Evolutionary conservation across 2,113 vertebrate species (phyloP).

Genomic region (Rhabdornis inornatus): DNA sequence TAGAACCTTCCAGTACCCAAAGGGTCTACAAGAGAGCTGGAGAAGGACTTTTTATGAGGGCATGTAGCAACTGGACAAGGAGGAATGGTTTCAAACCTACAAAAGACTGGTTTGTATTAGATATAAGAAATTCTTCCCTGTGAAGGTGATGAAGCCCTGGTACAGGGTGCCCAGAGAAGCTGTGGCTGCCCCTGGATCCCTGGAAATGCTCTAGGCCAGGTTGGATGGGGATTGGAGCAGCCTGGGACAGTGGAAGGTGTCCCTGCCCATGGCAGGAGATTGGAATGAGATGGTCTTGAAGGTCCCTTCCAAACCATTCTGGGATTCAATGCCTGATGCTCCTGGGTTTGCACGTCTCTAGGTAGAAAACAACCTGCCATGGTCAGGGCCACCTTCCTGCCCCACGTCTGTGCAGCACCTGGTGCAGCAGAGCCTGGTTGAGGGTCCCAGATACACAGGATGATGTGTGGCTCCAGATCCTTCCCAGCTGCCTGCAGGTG

Average conservation of each 20-base stretch:
- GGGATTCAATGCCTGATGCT: neutral
- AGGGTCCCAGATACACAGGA: neutral
- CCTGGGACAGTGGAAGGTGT: fast-evolving
- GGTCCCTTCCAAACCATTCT: neutral
- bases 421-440: fast-evolving
- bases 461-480: neutral
- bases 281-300: neutral
- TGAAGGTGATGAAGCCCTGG: neutral
- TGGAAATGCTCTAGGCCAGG: neutral
- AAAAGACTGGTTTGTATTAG: neutral
- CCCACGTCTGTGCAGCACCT: neutral
- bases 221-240: fast-evolving
- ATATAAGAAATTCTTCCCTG: neutral
- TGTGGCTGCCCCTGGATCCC: neutral
- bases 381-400: neutral
- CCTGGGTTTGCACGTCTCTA: neutral
- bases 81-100: neutral
- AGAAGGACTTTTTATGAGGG: neutral
- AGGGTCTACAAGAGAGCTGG: neutral
- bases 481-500: neutral
- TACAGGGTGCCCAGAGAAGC: neutral
- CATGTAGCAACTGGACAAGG: neutral
- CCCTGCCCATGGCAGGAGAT: fast-evolving
- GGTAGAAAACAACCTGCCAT: neutral
- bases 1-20: neutral